Percentiles rank a stretch among this genome's conserved stretches.
Evolutionary conservation across 2,797 vertebrate species (phyloP).

Genomic region (Discoglossus pictus): DNA sequence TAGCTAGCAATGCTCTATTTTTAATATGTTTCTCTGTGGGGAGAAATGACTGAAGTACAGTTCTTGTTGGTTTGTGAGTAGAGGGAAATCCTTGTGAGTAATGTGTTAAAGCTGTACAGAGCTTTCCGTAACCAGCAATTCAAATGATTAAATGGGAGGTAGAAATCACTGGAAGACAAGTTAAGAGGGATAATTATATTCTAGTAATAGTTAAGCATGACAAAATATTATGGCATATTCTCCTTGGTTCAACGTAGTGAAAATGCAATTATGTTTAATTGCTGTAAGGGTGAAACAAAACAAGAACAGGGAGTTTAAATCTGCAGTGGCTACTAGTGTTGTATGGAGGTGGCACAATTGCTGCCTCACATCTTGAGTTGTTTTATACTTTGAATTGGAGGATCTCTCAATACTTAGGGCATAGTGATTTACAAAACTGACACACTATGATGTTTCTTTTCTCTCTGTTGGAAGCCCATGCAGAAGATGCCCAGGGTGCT

Average conservation of each 20-base stretch:
- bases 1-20: slow-evolving; percentile 35
- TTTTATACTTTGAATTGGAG: too few relatives aligned
- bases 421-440: too few relatives aligned
- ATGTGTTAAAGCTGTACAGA: slow-evolving; percentile 60
- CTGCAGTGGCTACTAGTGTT: slow-evolving; percentile 13
- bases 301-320: slow-evolving; percentile 62
- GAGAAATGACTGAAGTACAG: slow-evolving; percentile 3
- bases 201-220: slow-evolving; percentile 63
- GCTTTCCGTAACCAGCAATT: slow-evolving; percentile 59
- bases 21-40: slow-evolving; percentile 19
- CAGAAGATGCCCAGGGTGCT: too few relatives aligned
- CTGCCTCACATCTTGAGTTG: too few relatives aligned
- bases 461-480: too few relatives aligned
- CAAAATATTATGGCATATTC: slow-evolving; percentile 59
- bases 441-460: too few relatives aligned
- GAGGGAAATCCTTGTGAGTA: slow-evolving; percentile 47
- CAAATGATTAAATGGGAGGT: slow-evolving; percentile 64
- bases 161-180: slow-evolving; percentile 61
- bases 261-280: slow-evolving; percentile 57
- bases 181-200: slow-evolving; percentile 62
- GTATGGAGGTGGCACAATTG: too few relatives aligned
- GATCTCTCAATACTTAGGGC: too few relatives aligned
- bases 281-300: slow-evolving; percentile 54
- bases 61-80: slow-evolving; percentile 21
- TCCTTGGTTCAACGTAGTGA: slow-evolving; percentile 57